Evolutionary conservation across 2,888 invertebrate species (phyloP).

Genomic region (Pherbina coryleti): DNA sequence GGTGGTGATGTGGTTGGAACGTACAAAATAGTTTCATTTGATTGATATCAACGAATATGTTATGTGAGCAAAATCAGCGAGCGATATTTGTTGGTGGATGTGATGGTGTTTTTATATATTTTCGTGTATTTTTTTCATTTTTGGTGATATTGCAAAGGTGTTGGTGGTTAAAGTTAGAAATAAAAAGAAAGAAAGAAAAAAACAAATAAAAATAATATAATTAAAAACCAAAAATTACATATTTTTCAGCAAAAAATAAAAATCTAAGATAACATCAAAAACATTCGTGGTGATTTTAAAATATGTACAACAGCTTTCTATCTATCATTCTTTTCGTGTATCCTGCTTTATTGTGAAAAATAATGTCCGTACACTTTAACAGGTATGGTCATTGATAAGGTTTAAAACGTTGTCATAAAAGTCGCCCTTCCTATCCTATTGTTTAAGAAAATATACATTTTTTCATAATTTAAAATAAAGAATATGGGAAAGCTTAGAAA

Average conservation of each 20-base stretch:
- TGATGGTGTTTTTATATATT: not conserved
- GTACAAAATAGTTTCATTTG: not conserved
- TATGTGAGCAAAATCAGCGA: conserved; percentile 3
- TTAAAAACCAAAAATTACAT: not conserved
- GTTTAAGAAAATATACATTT: too few relatives aligned
- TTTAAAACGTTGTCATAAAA: not conserved
- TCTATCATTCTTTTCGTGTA: too few relatives aligned
- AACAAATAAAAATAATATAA: not conserved
- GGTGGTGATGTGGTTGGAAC: conserved; percentile 15
- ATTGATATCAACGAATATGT: not conserved
- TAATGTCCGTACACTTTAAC: too few relatives aligned
- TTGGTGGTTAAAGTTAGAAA: conserved; percentile 3
- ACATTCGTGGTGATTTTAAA: not conserved
- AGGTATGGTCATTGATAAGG: not conserved
- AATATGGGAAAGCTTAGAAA: not conserved
- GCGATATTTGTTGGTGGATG: conserved; percentile 4
- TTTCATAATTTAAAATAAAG: too few relatives aligned
- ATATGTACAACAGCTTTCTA: not conserved
- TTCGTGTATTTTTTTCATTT: not conserved
- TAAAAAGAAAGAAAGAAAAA: conserved; percentile 23
- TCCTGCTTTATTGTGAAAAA: too few relatives aligned
- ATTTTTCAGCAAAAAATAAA: not conserved
- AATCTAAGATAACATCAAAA: not conserved
- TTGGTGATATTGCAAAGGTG: conserved; percentile 21
- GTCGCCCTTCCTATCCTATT: too few relatives aligned